These are phyloP conservation scores for Grapholita molesta DNA, from an alignment of 1,140 invertebrate genomes.

Conservation along the genomic window DNA sequence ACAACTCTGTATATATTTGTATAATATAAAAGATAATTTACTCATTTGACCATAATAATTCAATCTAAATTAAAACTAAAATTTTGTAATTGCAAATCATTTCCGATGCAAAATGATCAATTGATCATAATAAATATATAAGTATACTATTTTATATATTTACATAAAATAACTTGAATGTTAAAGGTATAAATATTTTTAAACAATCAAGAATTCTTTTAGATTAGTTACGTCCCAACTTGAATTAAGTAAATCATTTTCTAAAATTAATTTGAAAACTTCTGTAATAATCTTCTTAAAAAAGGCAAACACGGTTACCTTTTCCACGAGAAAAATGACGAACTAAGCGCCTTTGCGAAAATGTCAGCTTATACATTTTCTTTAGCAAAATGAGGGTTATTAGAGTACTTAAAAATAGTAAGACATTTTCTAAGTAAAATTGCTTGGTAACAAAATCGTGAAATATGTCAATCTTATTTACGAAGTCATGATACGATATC, in stretches of 20 bases:
- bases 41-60: too few relatives aligned
- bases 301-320: background rate
- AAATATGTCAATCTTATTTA: background rate
- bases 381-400: background rate
- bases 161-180: too few relatives aligned
- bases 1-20: too few relatives aligned
- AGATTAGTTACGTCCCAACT: background rate
- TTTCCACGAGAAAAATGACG: background rate
- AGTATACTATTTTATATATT: too few relatives aligned
- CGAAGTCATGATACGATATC: background rate
- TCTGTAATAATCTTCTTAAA: background rate
- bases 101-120: too few relatives aligned
- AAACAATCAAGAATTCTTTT: too few relatives aligned
- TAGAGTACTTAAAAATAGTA: background rate
- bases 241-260: background rate
- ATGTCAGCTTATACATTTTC: background rate
- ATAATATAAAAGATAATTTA: too few relatives aligned
- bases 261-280: background rate
- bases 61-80: too few relatives aligned
- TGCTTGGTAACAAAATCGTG: background rate
- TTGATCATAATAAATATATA: too few relatives aligned
- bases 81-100: too few relatives aligned
- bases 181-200: too few relatives aligned
- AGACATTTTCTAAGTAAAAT: background rate
- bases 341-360: background rate